Conservation (phyloP, 2,888 invertebrate species). For the Watsonalla cultraria region DNA sequence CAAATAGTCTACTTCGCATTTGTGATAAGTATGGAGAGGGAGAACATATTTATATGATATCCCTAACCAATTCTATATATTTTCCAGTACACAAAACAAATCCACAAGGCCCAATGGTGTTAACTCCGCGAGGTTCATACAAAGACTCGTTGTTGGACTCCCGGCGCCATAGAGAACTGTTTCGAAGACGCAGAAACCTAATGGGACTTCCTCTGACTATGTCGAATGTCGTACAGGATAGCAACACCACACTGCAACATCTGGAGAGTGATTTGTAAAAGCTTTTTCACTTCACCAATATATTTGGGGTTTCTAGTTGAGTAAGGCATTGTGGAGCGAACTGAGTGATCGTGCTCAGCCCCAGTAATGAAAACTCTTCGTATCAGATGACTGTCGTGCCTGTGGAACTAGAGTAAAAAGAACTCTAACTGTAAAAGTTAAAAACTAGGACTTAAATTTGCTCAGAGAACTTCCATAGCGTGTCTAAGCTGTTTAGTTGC, state of each 20-base stretch:
- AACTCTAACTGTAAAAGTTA: too few relatives aligned
- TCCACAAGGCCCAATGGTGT: constrained; percentile 23
- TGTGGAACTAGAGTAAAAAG: too few relatives aligned
- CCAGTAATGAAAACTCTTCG: too few relatives aligned
- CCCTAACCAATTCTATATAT: background rate
- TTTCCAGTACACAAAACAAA: constrained; percentile 51
- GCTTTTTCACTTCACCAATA: constrained; percentile 1
- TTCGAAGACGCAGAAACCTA: constrained; percentile 45
- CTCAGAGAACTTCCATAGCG: too few relatives aligned
- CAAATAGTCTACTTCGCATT: too few relatives aligned
- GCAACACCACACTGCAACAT: constrained; percentile 34
- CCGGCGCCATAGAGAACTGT: constrained; percentile 41
- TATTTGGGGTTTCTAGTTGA: background rate
- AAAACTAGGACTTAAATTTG: too few relatives aligned
- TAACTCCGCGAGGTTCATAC: constrained; percentile 41
- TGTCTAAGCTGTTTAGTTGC: too few relatives aligned
- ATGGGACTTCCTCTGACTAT: constrained; percentile 52
- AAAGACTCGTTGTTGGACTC: constrained; percentile 38
- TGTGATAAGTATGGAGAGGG: constrained; percentile 40
- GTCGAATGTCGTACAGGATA: constrained; percentile 60
- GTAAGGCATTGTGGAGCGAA: background rate
- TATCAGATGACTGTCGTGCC: too few relatives aligned
- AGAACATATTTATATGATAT: constrained; percentile 15
- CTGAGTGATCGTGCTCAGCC: too few relatives aligned
- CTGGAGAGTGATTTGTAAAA: background rate